Base-by-base conservation (phyloP, 1,140 invertebrate species). In the Eurosta solidaginis region DNA sequence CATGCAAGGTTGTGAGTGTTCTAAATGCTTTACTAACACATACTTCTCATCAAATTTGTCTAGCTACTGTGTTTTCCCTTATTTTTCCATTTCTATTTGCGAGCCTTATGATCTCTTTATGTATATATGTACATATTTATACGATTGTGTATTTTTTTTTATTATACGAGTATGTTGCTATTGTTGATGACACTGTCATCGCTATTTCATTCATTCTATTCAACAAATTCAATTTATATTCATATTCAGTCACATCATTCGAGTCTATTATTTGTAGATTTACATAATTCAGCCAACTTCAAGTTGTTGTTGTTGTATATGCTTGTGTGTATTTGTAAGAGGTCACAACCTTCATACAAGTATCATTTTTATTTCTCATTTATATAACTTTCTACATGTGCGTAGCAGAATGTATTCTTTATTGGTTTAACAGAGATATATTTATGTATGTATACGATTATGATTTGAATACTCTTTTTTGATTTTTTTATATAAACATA, bases 211-310 rank as follows among this genome's bases (percentile, higher is more conserved):
- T n/a, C 9, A 20, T 22, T 42, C 59, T 68, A 68, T 68, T 68
- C 59, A 68, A 68, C 59, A 68, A 68, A 68, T 68, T 68, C 59
- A 68, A 68, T 68, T 68, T 68, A 68, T 68, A 68, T 68, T 68
- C 59, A 68, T 68, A 68, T 68, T 40, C 59, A 68, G 59, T 29
- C 59, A 68, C 59, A 68, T 68, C 59, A 68, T 68, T 68, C 33
- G 59, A 68, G 59, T 68, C 59, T 68, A 68, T 68, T 68, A 68
- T 68, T 40, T 68, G 59, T 68, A 68, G 59, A 68, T 68, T 68
- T 68, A 68, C 59, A 68, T 68, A 68, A 68, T 68, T 68, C n/a
- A 40, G 7, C 33, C 59, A 68, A 12, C 59, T 22, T 20, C n/a
- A 36, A 10, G 5, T n/a, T 42, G 1, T n/a, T n/a, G n/a, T n/a